These are phyloP conservation scores for Mugil cephalus DNA, from an alignment of 2,113 vertebrate genomes.

Conservation along the genomic window DNA sequence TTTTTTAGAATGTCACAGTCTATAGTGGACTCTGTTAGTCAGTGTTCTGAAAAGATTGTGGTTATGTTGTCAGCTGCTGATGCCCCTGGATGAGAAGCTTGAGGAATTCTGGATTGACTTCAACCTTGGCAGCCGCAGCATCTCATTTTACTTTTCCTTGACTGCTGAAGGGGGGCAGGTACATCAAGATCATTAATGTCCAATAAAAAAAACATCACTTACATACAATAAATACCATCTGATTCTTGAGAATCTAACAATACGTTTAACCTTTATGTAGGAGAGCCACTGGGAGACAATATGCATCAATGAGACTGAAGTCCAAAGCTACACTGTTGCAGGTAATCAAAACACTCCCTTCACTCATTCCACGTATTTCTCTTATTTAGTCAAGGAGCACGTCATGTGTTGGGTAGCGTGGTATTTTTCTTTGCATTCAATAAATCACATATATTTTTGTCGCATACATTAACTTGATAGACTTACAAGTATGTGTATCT, in stretches of 20 bases:
- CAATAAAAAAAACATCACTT: not conserved
- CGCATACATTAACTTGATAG: too few relatives aligned
- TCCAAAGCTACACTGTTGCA: constrained; percentile 88
- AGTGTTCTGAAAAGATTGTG: constrained; percentile 26
- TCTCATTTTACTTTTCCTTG: constrained; percentile 93
- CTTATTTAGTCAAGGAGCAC: not conserved
- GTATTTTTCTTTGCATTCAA: not conserved
- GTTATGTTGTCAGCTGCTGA: constrained; percentile 85
- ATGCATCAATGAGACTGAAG: constrained; percentile 88
- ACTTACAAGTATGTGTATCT: too few relatives aligned
- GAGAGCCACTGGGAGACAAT: constrained; percentile 94
- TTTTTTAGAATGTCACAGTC: not conserved
- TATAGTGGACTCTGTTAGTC: not conserved
- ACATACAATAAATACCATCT: not conserved
- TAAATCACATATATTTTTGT: too few relatives aligned
- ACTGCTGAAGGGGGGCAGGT: constrained; percentile 82
- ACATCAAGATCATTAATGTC: not conserved
- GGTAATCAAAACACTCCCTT: constrained; percentile 79
- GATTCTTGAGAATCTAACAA: not conserved
- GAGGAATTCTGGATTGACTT: constrained; percentile 99
- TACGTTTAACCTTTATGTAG: constrained; percentile 66
- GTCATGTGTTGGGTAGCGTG: not conserved
- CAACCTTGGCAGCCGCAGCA: constrained; percentile 90
- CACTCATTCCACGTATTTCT: not conserved
- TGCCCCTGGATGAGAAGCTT: constrained; percentile 93